These are phyloP conservation scores for Volucella zonaria DNA, from an alignment of 2,888 invertebrate genomes.

Conservation along the genomic window DNA sequence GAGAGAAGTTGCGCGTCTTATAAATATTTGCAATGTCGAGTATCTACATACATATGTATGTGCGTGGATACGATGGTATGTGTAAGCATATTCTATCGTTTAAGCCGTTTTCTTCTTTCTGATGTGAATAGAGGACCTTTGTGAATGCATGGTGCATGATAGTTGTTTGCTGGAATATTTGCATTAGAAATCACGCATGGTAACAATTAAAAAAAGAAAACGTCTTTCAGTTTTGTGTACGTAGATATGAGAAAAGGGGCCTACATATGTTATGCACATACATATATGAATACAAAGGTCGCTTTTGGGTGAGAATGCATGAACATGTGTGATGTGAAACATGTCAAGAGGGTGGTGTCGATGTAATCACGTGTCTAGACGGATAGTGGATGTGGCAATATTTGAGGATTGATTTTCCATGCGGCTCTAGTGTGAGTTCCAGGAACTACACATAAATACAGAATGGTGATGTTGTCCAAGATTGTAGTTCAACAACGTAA, in stretches of 20 bases:
- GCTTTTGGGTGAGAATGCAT: background rate
- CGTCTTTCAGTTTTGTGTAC: background rate
- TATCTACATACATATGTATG: background rate
- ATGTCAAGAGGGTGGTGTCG: constrained; percentile 40
- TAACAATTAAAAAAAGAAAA: constrained; percentile 22
- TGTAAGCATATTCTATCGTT: constrained; percentile 21
- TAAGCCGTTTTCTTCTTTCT: constrained; percentile 9
- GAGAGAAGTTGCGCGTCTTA: constrained; percentile 29
- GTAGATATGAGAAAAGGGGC: no score
- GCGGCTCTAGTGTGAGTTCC: background rate
- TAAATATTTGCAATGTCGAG: constrained; percentile 1
- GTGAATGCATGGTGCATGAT: constrained; percentile 50
- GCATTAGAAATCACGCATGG: constrained; percentile 56
- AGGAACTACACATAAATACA: no score
- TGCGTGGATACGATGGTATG: background rate
- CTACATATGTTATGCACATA: background rate
- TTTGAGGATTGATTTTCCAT: background rate
- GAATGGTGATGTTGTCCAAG: no score
- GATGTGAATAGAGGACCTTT: constrained; percentile 13
- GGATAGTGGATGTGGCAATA: constrained; percentile 14
- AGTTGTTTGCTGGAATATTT: constrained; percentile 28
- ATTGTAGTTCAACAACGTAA: no score
- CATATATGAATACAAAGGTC: constrained; percentile 28
- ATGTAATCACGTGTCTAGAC: constrained; percentile 56
- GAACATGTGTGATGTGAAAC: constrained; percentile 17